Evolutionary conservation across 2,797 vertebrate genomes (phyloP).

Genomic region (Neosilurus mollespiculum): DNA sequence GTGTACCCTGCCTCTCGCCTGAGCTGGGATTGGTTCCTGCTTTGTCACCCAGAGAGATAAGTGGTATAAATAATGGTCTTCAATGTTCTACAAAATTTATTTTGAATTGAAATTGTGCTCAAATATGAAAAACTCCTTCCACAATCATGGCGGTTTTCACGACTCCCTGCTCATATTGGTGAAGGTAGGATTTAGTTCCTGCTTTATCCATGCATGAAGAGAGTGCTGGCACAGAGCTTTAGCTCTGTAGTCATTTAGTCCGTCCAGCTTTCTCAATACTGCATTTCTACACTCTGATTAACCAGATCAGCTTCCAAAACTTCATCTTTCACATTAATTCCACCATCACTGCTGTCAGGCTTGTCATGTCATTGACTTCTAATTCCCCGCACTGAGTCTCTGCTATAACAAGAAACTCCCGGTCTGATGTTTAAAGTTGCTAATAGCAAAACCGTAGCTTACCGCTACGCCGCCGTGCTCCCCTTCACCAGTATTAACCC

Average conservation of each 20-base stretch:
- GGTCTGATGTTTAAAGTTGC: neutral
- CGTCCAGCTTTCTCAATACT: neutral
- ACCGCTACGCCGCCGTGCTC: no score
- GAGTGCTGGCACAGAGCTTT: neutral
- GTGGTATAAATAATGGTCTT: no score
- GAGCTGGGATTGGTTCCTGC: no score
- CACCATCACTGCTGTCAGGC: neutral
- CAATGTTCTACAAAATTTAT: neutral
- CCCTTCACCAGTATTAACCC: neutral
- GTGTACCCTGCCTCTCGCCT: no score
- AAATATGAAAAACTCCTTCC: neutral
- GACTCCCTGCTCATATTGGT: neutral
- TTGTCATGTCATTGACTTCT: neutral
- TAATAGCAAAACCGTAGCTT: neutral
- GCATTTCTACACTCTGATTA: neutral
- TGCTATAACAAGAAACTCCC: neutral
- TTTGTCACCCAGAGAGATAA: no score
- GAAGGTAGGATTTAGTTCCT: neutral
- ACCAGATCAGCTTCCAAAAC: neutral
- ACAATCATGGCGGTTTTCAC: neutral
- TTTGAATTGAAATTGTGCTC: neutral
- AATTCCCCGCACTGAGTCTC: neutral
- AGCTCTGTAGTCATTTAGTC: neutral
- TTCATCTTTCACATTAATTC: neutral
- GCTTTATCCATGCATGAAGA: neutral